Evolutionary conservation across 2,113 vertebrate genomes (phyloP), one percentile per base, ranked within the genome.

Genomic region (Polypterus senegalus): DNA sequence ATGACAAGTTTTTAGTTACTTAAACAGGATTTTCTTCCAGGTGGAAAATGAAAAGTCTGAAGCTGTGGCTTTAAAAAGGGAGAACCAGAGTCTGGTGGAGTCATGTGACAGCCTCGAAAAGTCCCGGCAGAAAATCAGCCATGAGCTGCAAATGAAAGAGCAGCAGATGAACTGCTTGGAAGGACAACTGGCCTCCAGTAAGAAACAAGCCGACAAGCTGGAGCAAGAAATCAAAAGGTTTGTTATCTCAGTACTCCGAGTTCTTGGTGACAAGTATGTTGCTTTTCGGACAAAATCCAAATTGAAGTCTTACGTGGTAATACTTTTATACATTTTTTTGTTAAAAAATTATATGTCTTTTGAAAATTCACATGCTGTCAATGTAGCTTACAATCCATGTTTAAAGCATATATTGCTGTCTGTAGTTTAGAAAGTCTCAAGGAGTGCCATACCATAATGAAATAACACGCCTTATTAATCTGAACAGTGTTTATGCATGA

Each of bases 171-270:
- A 75, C 72, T 87, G 90, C 77, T 82, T 93, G 70, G 91, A 91
- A 46, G 87, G 90, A 9, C 92, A 97, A 54, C 86, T 97, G n/a
- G 88, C 73, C 70, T 76, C 88, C 47, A 83, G 76, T 82, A 94
- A 75, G 75, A 94, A 86, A 65, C 89, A 90, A 10, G 81, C 89
- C 5, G 89, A 97, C 62, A 88, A 77, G 9, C 77, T 97, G 51
- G 92, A 97, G 60, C 89, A 92, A 69, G 94, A 94, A 66, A 77
- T 93, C 9, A 97, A 94, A 76, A 90, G 91, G 92, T 96, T 61
- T 76, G 76, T 51, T 10, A 44, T 10, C 1, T 27, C 27, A 27
- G 27, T 27, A 27, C 27, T 27, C 27, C 2, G 27, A 27, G 27
- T 27, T 27, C 27, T 27, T 27, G 27, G 27, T 27, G 27, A 27